Percentiles rank a stretch among this genome's conserved stretches.
Evolutionary conservation across 2,113 vertebrate species (phyloP).

Genomic region (Myotis davidii): DNA sequence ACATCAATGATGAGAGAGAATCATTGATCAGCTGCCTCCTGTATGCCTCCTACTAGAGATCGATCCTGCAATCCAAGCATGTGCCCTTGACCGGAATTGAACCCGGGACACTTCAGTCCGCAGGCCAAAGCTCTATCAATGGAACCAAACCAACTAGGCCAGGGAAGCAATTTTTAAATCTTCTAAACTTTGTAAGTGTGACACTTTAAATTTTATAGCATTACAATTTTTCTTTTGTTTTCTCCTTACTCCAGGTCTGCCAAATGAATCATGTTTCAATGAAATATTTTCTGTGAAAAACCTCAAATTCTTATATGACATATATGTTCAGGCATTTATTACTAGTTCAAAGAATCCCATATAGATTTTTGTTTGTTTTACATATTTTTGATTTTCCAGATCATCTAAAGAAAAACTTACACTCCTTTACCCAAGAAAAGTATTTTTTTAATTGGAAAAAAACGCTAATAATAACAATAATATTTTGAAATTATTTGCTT

Average conservation of each 20-base stretch:
- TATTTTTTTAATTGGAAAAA: background rate
- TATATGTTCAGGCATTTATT: background rate
- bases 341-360: background rate
- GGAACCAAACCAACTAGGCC: too few species aligned
- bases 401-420: background rate
- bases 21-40: too few species aligned
- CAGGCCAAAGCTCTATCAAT: too few species aligned
- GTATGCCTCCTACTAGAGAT: too few species aligned
- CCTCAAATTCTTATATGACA: background rate
- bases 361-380: background rate
- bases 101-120: too few species aligned
- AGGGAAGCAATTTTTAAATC: background rate
- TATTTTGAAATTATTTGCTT: slow-evolving; percentile 19
- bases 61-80: too few species aligned
- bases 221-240: background rate
- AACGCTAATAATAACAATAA: background rate
- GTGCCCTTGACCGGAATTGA: too few species aligned
- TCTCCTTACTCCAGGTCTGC: background rate
- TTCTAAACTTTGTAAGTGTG: too few species aligned
- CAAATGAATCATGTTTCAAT: background rate
- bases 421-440: background rate
- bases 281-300: background rate
- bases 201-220: background rate
- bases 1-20: too few species aligned
- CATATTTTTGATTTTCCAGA: background rate